Evolutionary conservation across 2,113 vertebrate species (phyloP).

Genomic region (Thalassoma bifasciatum): DNA sequence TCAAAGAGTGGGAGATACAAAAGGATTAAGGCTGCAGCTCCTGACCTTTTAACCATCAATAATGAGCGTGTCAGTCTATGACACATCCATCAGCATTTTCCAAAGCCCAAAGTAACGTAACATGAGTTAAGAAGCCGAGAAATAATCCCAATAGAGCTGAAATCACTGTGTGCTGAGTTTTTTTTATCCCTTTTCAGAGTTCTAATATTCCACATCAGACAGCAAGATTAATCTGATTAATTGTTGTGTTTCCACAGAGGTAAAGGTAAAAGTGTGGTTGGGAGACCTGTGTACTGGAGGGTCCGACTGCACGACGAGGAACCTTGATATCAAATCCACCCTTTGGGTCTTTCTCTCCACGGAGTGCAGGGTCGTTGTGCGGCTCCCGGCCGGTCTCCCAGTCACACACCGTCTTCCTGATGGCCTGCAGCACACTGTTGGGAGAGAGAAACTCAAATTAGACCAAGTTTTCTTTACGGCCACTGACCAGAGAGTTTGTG

Average conservation of each 20-base stretch:
- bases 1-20: neutral
- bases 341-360: constrained; percentile 98
- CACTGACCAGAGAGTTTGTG: too few species aligned
- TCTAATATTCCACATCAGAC: too few species aligned
- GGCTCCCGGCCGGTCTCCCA: constrained; percentile 97
- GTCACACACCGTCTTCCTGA: constrained; percentile 97
- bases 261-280: neutral
- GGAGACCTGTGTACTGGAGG: constrained; percentile 94
- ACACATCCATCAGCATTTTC: neutral
- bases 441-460: neutral
- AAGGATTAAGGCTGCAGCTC: neutral
- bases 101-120: too few species aligned
- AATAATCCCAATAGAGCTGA: too few species aligned
- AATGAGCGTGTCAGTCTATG: neutral
- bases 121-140: too few species aligned
- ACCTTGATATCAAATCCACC: constrained; percentile 99
- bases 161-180: too few species aligned
- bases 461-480: neutral
- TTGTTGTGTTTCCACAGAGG: too few species aligned
- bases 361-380: constrained; percentile 95
- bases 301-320: constrained; percentile 94
- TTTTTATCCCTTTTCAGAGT: too few species aligned
- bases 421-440: constrained; percentile 95
- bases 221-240: too few species aligned
- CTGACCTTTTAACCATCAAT: neutral